These are phyloP conservation scores for Eulemur rubriventer DNA, from an alignment of 2,797 vertebrate genomes.

Conservation along the genomic window DNA sequence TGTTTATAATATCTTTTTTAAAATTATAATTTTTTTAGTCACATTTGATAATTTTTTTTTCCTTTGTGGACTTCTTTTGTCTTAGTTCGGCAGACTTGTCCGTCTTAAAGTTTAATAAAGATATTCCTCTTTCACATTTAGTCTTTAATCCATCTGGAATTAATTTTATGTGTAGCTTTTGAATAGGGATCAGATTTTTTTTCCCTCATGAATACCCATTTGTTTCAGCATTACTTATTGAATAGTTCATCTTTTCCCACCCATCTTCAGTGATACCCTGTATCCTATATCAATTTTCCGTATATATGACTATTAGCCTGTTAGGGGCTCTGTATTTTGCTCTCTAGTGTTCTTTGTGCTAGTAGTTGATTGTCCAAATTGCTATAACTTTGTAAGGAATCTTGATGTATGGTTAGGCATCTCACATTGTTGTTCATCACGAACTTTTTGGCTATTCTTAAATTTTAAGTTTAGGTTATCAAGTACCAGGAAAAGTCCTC, in stretches of 20 bases:
- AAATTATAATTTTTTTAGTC: background rate
- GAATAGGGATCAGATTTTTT: background rate
- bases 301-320: background rate
- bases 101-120: background rate
- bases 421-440: background rate
- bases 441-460: background rate
- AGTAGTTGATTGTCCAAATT: background rate
- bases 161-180: background rate
- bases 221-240: background rate
- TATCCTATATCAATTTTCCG: background rate
- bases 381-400: background rate
- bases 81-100: background rate
- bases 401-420: background rate
- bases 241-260: background rate
- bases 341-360: background rate
- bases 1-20: background rate
- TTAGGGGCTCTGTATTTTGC: background rate
- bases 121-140: background rate
- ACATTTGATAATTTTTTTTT: background rate
- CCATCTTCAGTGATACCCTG: background rate
- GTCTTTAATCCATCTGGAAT: background rate
- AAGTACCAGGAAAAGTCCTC: background rate
- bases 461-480: slow-evolving; percentile 6
- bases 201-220: background rate
- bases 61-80: background rate